These are phyloP conservation scores for Macaca nemestrina DNA, from an alignment of 2,113 vertebrate species.

Conservation along the genomic window DNA sequence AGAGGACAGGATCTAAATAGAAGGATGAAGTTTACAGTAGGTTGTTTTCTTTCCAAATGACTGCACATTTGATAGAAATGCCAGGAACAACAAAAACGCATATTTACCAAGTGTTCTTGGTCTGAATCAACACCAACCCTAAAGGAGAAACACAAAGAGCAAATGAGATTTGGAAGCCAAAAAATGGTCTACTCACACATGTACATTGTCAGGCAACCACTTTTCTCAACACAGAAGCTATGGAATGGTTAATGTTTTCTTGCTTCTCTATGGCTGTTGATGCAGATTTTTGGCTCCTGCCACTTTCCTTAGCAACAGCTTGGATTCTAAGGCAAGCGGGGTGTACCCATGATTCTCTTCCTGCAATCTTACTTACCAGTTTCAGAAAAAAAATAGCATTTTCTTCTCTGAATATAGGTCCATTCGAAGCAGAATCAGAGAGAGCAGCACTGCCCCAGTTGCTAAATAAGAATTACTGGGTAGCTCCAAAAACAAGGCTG, in stretches of 20 bases:
- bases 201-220: background rate
- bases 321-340: slow-evolving; percentile 39
- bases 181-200: background rate
- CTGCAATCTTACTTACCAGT: slow-evolving; percentile 25
- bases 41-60: slow-evolving; percentile 43
- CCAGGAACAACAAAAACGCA: slow-evolving; percentile 9
- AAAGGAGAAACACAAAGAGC: slow-evolving; percentile 69
- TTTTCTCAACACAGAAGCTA: slow-evolving; percentile 2
- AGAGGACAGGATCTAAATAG: slow-evolving; percentile 25
- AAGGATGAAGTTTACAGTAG: background rate
- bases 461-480: background rate
- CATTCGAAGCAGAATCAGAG: background rate
- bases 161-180: slow-evolving; percentile 60
- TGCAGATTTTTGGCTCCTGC: slow-evolving; percentile 11
- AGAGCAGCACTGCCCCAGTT: background rate
- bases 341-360: background rate
- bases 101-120: slow-evolving; percentile 93
- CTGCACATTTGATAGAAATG: slow-evolving; percentile 31
- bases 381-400: slow-evolving; percentile 32
- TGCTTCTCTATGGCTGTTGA: slow-evolving; percentile 14
- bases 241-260: background rate
- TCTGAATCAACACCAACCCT: slow-evolving; percentile 98
- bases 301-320: slow-evolving; percentile 54
- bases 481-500: background rate
- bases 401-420: background rate